Percentiles rank a stretch among this genome's conserved stretches.
Evolutionary conservation across 2,888 invertebrate genomes (phyloP).

Genomic region (Leucozona laternaria): DNA sequence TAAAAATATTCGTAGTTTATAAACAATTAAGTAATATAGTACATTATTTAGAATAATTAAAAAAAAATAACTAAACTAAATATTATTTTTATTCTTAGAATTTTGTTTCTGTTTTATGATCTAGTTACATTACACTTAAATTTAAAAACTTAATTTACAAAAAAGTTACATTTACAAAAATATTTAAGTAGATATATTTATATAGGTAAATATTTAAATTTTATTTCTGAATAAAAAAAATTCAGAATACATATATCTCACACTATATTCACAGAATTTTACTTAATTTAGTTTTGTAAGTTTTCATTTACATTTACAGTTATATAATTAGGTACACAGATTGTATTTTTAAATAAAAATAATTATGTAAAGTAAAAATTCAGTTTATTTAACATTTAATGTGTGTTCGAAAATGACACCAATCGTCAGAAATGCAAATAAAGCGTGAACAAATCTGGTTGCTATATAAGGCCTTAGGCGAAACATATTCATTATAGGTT

Average conservation of each 20-base stretch:
- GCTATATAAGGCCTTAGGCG: not conserved
- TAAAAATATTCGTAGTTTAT: slow-evolving; percentile 11
- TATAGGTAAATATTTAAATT: slow-evolving; percentile 16
- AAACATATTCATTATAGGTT: slow-evolving; percentile 27
- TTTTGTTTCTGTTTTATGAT: not conserved
- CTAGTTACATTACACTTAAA: not conserved
- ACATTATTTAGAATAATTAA: not conserved
- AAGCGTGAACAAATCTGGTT: not conserved
- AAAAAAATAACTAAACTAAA: not conserved
- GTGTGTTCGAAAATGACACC: not conserved
- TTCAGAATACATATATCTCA: slow-evolving; percentile 58
- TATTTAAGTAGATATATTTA: slow-evolving; percentile 53
- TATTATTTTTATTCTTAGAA: slow-evolving; percentile 2
- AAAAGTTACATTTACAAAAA: slow-evolving; percentile 15
- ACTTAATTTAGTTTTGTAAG: not conserved
- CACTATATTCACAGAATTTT: slow-evolving; percentile 49
- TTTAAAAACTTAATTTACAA: not conserved
- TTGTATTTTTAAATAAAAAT: not conserved
- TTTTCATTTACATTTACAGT: not conserved
- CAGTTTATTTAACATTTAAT: not conserved
- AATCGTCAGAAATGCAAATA: not conserved
- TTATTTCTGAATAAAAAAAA: slow-evolving; percentile 49
- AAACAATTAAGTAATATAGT: slow-evolving; percentile 10
- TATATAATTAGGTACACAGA: not conserved
- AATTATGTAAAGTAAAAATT: not conserved